These are phyloP conservation scores for Tympanuchus pallidicinctus DNA, from an alignment of 2,113 vertebrate species.

Conservation along the genomic window DNA sequence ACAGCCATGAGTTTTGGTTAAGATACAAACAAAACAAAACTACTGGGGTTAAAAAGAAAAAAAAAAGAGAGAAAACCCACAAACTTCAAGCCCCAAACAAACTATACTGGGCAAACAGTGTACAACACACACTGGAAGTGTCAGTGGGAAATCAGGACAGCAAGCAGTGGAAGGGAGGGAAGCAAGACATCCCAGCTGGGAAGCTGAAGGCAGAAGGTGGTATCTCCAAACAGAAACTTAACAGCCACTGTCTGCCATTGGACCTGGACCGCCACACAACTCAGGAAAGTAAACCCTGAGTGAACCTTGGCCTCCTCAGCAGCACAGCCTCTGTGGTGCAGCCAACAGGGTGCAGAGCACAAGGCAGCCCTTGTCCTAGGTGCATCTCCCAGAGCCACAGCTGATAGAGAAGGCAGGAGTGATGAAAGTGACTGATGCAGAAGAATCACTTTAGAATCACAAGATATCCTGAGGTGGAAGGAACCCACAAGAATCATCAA, in stretches of 20 bases:
- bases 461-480: no score
- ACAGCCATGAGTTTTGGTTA: not conserved
- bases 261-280: not conserved
- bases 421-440: not conserved
- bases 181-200: not conserved
- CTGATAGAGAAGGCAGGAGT: not conserved
- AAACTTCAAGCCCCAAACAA: not conserved
- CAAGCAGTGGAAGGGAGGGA: not conserved
- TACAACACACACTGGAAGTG: fast-evolving
- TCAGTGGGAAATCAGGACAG: not conserved
- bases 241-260: not conserved
- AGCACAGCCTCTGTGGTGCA: not conserved
- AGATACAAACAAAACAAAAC: not conserved
- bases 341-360: not conserved
- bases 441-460: not conserved
- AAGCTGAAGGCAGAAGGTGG: not conserved
- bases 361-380: not conserved
- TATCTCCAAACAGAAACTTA: not conserved
- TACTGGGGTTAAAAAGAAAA: not conserved
- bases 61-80: not conserved
- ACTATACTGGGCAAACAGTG: not conserved
- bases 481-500: no score
- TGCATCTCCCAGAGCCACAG: not conserved
- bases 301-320: not conserved
- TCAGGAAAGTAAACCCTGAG: not conserved